Base-by-base conservation (phyloP, 2,113 vertebrate genomes). In the Urocolius indicus region DNA sequence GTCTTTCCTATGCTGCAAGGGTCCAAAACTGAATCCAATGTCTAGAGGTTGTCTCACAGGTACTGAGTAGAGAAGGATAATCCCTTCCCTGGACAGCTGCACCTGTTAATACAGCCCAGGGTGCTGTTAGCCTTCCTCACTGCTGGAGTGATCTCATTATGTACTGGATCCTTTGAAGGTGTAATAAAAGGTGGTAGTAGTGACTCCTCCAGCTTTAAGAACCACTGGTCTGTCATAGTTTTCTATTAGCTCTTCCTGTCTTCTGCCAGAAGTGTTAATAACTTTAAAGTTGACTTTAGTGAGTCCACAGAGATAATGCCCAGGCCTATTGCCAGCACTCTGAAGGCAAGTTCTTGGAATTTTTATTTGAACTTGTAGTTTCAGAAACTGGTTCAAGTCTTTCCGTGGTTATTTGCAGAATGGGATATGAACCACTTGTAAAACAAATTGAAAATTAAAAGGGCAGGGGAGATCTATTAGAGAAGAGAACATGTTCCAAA, bases 401-500 rank as follows among this genome's bases (percentile, higher is more conserved):
- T 83, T 86, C 34, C 36, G 24, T 51, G 45, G 7, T 67, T 57
- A 26, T 66, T 61, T 77, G 16, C 26, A 91, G 41, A 73, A 72
- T 29, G 16, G 32, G 11, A 49, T 34, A 10, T 72, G 5, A 6
- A 57, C 9, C 3, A 36, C 21, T 61, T 90, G 80, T 69, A 83
- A 67, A 63, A 57, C 19, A 63, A 76, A 76, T 43, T n/a, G n/a
- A n/a, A 79, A 32, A 23, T 36, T 36, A 45, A 30, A 57, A 65
- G n/a, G 18, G 22, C 1, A 5, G 23, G 18, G 12, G 24, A 6
- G 3, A 12, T 5, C 32, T 76, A 1, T 68, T 45, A 59, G 16
- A 27, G 38, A 72, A 54, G 38, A 54, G 21, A 59, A 24, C n/a
- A 7, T 26, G 2, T 51, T 41, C n/a, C 71, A 58, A 78, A 71